These are phyloP conservation scores for Mesocricetus auratus DNA, from an alignment of 2,113 vertebrate genomes.

Conservation along the genomic window DNA sequence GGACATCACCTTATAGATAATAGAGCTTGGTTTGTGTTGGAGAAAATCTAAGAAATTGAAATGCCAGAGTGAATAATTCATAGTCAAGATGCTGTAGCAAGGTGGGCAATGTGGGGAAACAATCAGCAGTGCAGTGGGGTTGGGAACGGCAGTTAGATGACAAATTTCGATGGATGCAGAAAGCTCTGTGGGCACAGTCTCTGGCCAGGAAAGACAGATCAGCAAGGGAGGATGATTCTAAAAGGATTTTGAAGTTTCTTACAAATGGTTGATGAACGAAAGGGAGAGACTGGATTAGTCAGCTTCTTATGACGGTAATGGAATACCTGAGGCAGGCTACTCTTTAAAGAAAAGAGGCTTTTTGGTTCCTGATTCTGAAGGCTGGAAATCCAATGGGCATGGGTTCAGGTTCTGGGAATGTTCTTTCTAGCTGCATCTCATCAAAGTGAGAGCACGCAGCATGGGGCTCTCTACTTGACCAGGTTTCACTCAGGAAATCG, in stretches of 20 bases:
- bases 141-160: not conserved
- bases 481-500: not conserved
- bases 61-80: not conserved
- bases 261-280: not conserved
- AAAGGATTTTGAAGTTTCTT: not conserved
- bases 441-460: not conserved
- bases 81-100: not conserved
- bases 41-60: not conserved
- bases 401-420: not conserved
- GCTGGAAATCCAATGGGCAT: not conserved
- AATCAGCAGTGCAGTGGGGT: not conserved
- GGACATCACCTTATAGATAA: not conserved
- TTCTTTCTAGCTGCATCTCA: not conserved
- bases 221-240: not conserved
- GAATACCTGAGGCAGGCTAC: not conserved
- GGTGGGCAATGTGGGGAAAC: not conserved
- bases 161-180: not conserved
- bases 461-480: not conserved
- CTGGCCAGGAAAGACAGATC: not conserved
- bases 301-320: not conserved
- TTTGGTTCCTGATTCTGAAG: not conserved
- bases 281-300: not conserved
- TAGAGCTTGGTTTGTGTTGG: not conserved
- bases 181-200: not conserved
- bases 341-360: not conserved